Percentiles rank a stretch among this genome's conserved stretches.
phyloP scores from a whole-genome alignment of 30 jellyfish, hydroid and myxozoan genomes.

The Pelagia noctiluca region DNA sequence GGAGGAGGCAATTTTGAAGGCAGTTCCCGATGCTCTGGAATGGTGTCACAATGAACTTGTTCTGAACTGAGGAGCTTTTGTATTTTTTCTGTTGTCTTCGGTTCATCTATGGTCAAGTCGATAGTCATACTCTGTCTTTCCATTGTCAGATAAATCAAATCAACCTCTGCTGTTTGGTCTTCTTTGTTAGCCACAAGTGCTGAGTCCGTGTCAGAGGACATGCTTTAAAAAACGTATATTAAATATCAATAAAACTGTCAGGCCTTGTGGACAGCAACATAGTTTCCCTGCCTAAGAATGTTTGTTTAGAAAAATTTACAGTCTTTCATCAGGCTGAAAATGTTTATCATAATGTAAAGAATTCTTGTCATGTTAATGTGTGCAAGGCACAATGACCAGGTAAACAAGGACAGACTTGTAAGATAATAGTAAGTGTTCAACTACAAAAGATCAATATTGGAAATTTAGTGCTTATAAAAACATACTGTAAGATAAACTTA shows the following conservation, averaged over 20 bases:
- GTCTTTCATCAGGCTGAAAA: not conserved
- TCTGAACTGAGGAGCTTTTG: not conserved
- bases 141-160: slow-evolving; percentile 14
- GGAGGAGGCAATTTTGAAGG: not conserved
- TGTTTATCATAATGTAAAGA: too few species aligned
- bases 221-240: not conserved
- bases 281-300: not conserved
- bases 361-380: not conserved
- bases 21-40: not conserved
- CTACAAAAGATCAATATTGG: not conserved
- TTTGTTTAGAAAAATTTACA: too few species aligned
- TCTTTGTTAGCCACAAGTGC: not conserved
- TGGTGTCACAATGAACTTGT: not conserved
- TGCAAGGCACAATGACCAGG: not conserved
- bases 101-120: slow-evolving; percentile 34
- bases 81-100: slow-evolving; percentile 12
- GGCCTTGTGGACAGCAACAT: not conserved
- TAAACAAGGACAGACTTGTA: not conserved
- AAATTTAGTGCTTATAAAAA: not conserved
- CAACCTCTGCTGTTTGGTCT: slow-evolving; percentile 11
- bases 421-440: not conserved
- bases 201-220: not conserved
- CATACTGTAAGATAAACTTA: not conserved
- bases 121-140: slow-evolving; percentile 24
- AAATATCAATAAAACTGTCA: not conserved